phyloP scores from a whole-genome alignment of 2,113 vertebrate species.

The Stegostoma tigrinum region DNA sequence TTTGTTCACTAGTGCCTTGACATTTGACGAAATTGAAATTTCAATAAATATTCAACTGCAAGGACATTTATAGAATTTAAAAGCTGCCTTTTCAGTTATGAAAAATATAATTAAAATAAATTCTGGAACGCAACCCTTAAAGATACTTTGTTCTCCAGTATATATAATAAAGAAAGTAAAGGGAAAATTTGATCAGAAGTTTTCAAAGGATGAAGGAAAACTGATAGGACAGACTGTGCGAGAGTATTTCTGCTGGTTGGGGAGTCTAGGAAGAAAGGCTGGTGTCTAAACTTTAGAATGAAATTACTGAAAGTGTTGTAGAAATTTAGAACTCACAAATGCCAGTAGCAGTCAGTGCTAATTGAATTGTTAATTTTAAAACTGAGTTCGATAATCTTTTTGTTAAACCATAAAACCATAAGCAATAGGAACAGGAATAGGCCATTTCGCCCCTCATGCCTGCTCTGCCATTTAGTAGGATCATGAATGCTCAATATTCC shows the following conservation, averaged over 20 bases:
- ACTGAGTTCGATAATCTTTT: not conserved
- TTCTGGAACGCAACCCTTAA: not conserved
- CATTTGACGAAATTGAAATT: slow-evolving; percentile 36
- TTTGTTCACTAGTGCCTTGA: slow-evolving; percentile 35
- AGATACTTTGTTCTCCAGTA: not conserved
- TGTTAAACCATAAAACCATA: not conserved
- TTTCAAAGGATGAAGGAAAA: not conserved
- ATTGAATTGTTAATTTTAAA: not conserved
- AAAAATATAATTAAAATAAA: slow-evolving; percentile 25
- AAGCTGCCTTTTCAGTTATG: slow-evolving; percentile 19
- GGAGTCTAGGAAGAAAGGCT: not conserved
- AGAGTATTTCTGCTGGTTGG: not conserved
- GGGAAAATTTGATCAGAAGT: not conserved
- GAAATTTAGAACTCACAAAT: not conserved
- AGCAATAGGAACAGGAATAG: no score
- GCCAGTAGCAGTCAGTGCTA: not conserved
- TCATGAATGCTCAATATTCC: no score
- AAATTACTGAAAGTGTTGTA: not conserved
- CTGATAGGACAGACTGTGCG: not conserved
- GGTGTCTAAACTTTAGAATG: not conserved
- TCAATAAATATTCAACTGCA: slow-evolving; percentile 33
- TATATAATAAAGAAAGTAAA: not conserved
- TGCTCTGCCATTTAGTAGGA: no score
- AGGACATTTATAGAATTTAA: slow-evolving; percentile 19
- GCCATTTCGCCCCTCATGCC: no score